Conservation (phyloP, 23 tunicate genomes). For the Trididemnum nubilum region DNA sequence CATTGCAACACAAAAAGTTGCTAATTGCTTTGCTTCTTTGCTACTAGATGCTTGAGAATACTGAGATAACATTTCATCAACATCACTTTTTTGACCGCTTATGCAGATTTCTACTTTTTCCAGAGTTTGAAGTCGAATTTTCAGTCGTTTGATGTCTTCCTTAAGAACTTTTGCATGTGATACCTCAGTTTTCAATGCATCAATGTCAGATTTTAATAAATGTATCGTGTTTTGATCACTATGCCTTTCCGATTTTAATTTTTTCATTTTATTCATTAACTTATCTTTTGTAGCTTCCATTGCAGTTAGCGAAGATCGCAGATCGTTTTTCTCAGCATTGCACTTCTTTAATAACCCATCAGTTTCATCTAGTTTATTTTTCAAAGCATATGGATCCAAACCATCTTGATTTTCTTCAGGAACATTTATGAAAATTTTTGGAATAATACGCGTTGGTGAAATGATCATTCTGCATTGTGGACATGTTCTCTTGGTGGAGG, state of each 20-base stretch:
- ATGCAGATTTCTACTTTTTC: slow-evolving; percentile 65
- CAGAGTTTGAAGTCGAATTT: slow-evolving; percentile 35
- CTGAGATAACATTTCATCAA: slow-evolving; percentile 67
- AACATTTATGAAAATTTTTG: slow-evolving; percentile 40
- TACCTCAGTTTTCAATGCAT: slow-evolving; percentile 43
- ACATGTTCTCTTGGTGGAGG: slow-evolving; percentile 55
- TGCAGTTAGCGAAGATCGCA: slow-evolving; percentile 28
- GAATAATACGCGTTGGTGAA: slow-evolving; percentile 33
- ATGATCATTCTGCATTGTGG: slow-evolving; percentile 78
- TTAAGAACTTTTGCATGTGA: slow-evolving; percentile 21
- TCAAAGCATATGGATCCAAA: slow-evolving; percentile 60
- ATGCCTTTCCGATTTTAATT: slow-evolving; percentile 30
- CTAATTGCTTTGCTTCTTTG: slow-evolving; percentile 31
- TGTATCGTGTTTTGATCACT: slow-evolving; percentile 25
- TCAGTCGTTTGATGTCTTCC: slow-evolving; percentile 45
- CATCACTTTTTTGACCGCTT: slow-evolving; percentile 59
- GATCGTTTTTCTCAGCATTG: slow-evolving; percentile 21
- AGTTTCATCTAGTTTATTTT: slow-evolving; percentile 59
- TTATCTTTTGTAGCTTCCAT: slow-evolving; percentile 34
- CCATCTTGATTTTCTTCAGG: slow-evolving; percentile 48
- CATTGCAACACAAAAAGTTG: slow-evolving; percentile 74
- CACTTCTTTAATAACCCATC: slow-evolving; percentile 7
- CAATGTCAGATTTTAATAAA: slow-evolving; percentile 48
- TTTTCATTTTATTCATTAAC: slow-evolving; percentile 14
- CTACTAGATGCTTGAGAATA: slow-evolving; percentile 30